These are phyloP conservation scores for Eulithis prunata DNA, from an alignment of 2,888 invertebrate species.

Conservation along the genomic window DNA sequence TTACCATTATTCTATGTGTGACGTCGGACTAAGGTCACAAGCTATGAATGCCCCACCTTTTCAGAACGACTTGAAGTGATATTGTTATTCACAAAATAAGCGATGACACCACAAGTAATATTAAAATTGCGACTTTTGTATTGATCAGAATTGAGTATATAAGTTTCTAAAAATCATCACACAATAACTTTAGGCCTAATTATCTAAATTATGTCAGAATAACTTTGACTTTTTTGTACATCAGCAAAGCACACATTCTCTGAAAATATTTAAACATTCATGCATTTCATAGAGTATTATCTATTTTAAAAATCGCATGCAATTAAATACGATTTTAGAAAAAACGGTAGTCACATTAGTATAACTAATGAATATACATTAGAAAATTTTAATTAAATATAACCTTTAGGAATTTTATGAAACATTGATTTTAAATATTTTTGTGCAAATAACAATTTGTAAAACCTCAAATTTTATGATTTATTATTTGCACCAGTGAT, in stretches of 20 bases:
- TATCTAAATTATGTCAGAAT: constrained; percentile 44
- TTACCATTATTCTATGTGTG: constrained; percentile 35
- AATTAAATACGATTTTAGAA: constrained; percentile 59
- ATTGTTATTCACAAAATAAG: constrained; percentile 24
- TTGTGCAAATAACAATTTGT: constrained; percentile 64
- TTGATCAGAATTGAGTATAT: constrained; percentile 38
- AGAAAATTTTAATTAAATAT: constrained; percentile 51
- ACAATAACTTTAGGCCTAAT: constrained; percentile 49
- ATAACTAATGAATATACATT: constrained; percentile 68
- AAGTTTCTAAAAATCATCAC: constrained; percentile 35
- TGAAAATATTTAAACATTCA: constrained; percentile 39
- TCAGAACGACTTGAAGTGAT: constrained; percentile 28
- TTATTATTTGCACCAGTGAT: constrained; percentile 74
- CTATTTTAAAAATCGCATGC: constrained; percentile 49
- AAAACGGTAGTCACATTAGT: constrained; percentile 66
- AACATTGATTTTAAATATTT: constrained; percentile 63
- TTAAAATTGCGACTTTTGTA: constrained; percentile 9
- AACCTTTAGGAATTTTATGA: constrained; percentile 60
- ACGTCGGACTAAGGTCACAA: constrained; percentile 33
- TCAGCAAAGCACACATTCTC: constrained; percentile 37
- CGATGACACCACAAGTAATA: constrained; percentile 20
- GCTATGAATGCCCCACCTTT: constrained; percentile 43
- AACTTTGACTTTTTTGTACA: constrained; percentile 37
- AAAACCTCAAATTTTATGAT: constrained; percentile 66
- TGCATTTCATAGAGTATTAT: constrained; percentile 62